Conservation (phyloP, 2,113 vertebrate genomes). For the Lutjanus erythropterus region DNA sequence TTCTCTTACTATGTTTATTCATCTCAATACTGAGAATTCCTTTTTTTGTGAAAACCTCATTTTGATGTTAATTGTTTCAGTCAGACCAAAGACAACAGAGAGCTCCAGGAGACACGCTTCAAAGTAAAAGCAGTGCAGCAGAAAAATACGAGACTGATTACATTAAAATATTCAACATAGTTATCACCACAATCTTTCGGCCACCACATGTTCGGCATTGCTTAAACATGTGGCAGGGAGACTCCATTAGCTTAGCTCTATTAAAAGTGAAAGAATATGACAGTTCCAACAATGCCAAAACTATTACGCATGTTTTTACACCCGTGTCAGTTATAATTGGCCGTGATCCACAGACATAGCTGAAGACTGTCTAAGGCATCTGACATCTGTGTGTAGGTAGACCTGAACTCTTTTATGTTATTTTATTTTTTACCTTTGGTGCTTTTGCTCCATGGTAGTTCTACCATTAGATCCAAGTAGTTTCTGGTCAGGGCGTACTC, state of each 20-base stretch:
- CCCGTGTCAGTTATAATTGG: neutral
- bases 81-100: neutral
- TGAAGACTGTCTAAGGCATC: neutral
- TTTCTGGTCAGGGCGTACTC: slow-evolving; percentile 96
- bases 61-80: neutral
- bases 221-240: neutral
- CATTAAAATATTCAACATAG: neutral
- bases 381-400: neutral
- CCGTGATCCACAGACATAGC: neutral
- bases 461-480: slow-evolving; percentile 98
- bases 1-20: neutral
- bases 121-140: neutral
- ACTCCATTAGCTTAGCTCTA: neutral
- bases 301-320: neutral
- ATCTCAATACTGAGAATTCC: neutral
- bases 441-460: slow-evolving; percentile 95
- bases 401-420: neutral
- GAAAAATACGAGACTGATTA: neutral
- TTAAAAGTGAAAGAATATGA: neutral
- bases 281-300: neutral
- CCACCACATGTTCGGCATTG: neutral
- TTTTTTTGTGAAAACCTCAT: neutral
- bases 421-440: slow-evolving; percentile 92
- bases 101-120: neutral
- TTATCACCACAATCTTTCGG: neutral